phyloP scores from a whole-genome alignment of 92 coral and sea anemone genomes.

The Ricordea florida region DNA sequence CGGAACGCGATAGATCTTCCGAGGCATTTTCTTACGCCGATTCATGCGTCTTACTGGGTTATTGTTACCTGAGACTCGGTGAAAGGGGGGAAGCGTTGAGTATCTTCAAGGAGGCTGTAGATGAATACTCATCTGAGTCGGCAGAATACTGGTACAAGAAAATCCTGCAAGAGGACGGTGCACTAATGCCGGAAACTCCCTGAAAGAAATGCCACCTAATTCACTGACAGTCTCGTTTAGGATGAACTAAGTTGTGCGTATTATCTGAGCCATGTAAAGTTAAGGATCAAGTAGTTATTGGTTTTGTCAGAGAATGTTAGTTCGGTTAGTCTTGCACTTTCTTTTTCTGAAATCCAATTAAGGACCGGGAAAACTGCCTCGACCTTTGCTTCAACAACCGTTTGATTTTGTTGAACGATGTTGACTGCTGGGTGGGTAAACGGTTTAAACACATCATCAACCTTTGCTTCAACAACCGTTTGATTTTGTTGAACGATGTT shows the following conservation, averaged over 20 bases:
- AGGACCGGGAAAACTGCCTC: not conserved
- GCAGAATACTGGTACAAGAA: slow-evolving; percentile 11
- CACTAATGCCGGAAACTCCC: not conserved
- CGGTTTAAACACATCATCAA: too few relatives aligned
- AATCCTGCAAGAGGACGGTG: not conserved
- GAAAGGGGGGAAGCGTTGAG: slow-evolving; percentile 11
- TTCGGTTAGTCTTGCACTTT: not conserved
- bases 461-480: too few relatives aligned
- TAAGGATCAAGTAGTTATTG: not conserved
- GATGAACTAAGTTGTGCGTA: not conserved
- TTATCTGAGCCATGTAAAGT: not conserved
- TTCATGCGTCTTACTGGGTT: slow-evolving; percentile 11
- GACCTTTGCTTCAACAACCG: not conserved
- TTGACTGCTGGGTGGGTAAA: too few relatives aligned
- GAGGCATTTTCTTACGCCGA: slow-evolving; percentile 3
- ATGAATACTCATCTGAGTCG: not conserved
- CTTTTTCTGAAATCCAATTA: not conserved
- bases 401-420: not conserved
- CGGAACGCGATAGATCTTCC: not conserved
- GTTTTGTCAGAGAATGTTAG: not conserved
- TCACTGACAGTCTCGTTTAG: not conserved
- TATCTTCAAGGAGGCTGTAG: slow-evolving; percentile 30
- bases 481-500: too few relatives aligned
- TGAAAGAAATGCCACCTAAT: not conserved
- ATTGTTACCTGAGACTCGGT: slow-evolving; percentile 17